These are phyloP conservation scores for Heterotis niloticus DNA, from an alignment of 2,113 vertebrate genomes.

Conservation along the genomic window DNA sequence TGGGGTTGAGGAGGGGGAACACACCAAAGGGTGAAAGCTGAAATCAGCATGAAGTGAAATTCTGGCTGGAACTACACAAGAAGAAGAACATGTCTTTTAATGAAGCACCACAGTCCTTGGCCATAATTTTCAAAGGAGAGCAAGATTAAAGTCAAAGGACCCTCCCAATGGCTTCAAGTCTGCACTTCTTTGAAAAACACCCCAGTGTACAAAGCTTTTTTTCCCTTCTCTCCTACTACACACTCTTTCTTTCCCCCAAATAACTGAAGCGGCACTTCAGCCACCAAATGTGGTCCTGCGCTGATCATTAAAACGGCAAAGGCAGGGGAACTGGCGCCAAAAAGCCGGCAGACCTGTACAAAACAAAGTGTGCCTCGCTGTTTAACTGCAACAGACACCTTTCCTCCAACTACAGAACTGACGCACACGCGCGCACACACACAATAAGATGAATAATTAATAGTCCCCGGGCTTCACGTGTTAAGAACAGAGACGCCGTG, in stretches of 20 bases:
- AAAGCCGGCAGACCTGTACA: slow-evolving; percentile 54
- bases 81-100: slow-evolving; percentile 76
- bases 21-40: slow-evolving; percentile 42
- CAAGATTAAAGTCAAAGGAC: slow-evolving; percentile 81
- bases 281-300: slow-evolving; percentile 70
- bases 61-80: slow-evolving; percentile 75
- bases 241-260: slow-evolving; percentile 48
- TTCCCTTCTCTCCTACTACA: slow-evolving; percentile 25
- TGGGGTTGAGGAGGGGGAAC: not conserved
- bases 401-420: slow-evolving; percentile 69
- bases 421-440: slow-evolving; percentile 65
- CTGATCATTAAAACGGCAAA: slow-evolving; percentile 68
- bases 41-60: slow-evolving; percentile 60
- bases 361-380: slow-evolving; percentile 58
- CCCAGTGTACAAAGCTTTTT: slow-evolving; percentile 70
- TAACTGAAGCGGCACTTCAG: slow-evolving; percentile 70
- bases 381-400: slow-evolving; percentile 74
- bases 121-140: slow-evolving; percentile 76
- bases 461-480: slow-evolving; percentile 74
- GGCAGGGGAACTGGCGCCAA: slow-evolving; percentile 57
- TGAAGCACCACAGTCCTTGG: slow-evolving; percentile 74
- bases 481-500: slow-evolving; percentile 75
- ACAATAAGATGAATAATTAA: slow-evolving; percentile 95
- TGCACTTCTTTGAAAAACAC: slow-evolving; percentile 76
- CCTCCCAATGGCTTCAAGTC: slow-evolving; percentile 76